Base-by-base conservation (phyloP, 2,797 vertebrate species). In the Sebastes minor region DNA sequence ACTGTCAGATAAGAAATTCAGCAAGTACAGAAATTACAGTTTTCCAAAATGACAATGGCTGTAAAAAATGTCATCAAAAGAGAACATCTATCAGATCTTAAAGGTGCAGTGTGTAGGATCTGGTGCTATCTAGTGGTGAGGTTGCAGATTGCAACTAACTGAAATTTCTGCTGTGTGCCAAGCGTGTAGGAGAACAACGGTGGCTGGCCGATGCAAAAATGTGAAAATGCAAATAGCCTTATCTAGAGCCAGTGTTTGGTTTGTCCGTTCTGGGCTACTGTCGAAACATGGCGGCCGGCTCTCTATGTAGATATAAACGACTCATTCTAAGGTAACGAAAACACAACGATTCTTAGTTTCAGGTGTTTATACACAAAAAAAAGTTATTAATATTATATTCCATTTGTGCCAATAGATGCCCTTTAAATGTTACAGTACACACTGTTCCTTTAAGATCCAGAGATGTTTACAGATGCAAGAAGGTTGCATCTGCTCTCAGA, bases 401-500 rank as follows among this genome's bases (percentile, higher is more conserved):
- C 49, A 52, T 9, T n/a, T 52, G 20, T 52, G 8, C 20, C 12
- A 8, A 27, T 27, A 57, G 2, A 59, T 59, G 35, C 14, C 56
- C 56, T 14, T 14, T 28, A 28, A 59, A 59, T 27, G 23, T 16
- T 27, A 28, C 38, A 46, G 38, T 46, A 46, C 56, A 27, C 25
- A 59, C 30, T 62, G 30, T 32, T n/a, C 30, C 28, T 35, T 35
- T 35, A 74, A 27, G 32, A n/a, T 61, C 13, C n/a, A 42, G 2
- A 28, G 53, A 68, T 71, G 18, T 59, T 53, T 62, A 35, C 6
- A 57, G 23, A 74, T 64, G 22, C 49, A 38, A 63, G 8, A 67
- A 53, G 35, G 59, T 66, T 8, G 23, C 62, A 86, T 70, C 20
- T 69, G 59, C 66, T 69, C 27, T 72, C 79, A 55, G 59, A 90